Evolutionary conservation across 2,797 vertebrate species (phyloP).

Genomic region (Hippopotamyrus pictus): DNA sequence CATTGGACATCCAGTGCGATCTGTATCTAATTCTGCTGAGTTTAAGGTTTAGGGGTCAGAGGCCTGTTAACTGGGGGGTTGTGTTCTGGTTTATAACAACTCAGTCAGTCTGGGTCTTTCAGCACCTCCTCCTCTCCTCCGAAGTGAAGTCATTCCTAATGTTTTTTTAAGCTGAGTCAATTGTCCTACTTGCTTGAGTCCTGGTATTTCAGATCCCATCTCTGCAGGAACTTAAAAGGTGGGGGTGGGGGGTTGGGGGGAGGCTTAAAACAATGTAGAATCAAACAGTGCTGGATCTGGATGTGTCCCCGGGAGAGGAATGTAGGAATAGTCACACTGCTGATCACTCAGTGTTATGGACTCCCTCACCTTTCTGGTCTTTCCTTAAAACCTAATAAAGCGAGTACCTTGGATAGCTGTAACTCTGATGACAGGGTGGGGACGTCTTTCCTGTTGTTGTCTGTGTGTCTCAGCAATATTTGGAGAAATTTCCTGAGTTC

Average conservation of each 20-base stretch:
- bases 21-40: background rate
- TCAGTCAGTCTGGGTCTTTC: background rate
- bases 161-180: slow-evolving; percentile 59
- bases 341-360: background rate
- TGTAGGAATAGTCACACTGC: slow-evolving; percentile 30
- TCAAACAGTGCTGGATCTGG: slow-evolving; percentile 41
- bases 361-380: background rate
- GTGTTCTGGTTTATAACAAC: background rate
- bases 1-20: background rate
- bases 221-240: slow-evolving; percentile 39
- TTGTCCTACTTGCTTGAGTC: slow-evolving; percentile 48
- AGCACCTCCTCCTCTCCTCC: slow-evolving; percentile 32
- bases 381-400: slow-evolving; percentile 9
- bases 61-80: background rate
- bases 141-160: slow-evolving; percentile 23
- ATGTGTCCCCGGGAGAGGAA: slow-evolving; percentile 37
- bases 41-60: background rate
- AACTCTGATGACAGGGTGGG: background rate
- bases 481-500: slow-evolving; percentile 8
- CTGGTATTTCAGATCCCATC: slow-evolving; percentile 37
- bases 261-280: slow-evolving; percentile 54
- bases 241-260: slow-evolving; percentile 18
- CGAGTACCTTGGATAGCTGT: background rate
- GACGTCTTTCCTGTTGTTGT: slow-evolving; percentile 3
- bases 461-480: background rate